These are phyloP conservation scores for Coracias cyanogaster DNA, from an alignment of 2,797 vertebrate genomes.

Conservation along the genomic window DNA sequence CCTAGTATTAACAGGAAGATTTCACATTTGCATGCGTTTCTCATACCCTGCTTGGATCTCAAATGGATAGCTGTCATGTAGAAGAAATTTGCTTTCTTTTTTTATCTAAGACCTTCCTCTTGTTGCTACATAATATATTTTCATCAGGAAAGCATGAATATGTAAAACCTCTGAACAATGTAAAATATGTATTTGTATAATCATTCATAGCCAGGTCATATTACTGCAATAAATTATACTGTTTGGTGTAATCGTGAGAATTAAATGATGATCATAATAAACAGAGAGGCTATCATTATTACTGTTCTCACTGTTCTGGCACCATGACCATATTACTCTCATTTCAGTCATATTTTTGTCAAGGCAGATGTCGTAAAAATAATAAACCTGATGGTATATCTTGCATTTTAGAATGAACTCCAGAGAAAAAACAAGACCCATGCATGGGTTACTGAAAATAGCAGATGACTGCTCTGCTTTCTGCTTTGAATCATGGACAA, in stretches of 20 bases:
- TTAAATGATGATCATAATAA: conserved; percentile 68
- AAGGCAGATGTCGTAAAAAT: conserved; percentile 57
- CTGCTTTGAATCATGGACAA: background rate
- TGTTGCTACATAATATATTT: conserved; percentile 47
- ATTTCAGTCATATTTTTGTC: conserved; percentile 56
- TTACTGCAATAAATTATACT: conserved; percentile 58
- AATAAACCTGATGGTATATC: background rate
- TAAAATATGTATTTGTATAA: conserved; percentile 69
- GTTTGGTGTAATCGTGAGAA: conserved; percentile 51
- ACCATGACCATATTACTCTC: conserved; percentile 39
- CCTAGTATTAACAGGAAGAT: conserved; percentile 47
- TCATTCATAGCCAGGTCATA: conserved; percentile 56
- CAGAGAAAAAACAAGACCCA: background rate
- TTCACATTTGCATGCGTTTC: conserved; percentile 62
- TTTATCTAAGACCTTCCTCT: conserved; percentile 41
- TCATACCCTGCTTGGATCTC: conserved; percentile 15
- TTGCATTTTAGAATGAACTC: background rate
- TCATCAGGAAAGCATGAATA: conserved; percentile 49
- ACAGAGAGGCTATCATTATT: conserved; percentile 47
- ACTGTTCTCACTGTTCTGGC: conserved; percentile 42
- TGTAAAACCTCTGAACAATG: conserved; percentile 7
- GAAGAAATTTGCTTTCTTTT: conserved; percentile 52
- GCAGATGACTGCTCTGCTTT: background rate
- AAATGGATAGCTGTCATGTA: conserved; percentile 63
- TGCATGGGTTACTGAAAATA: background rate